Base-by-base conservation (phyloP, 2,113 vertebrate species). In the Equus przewalskii region DNA sequence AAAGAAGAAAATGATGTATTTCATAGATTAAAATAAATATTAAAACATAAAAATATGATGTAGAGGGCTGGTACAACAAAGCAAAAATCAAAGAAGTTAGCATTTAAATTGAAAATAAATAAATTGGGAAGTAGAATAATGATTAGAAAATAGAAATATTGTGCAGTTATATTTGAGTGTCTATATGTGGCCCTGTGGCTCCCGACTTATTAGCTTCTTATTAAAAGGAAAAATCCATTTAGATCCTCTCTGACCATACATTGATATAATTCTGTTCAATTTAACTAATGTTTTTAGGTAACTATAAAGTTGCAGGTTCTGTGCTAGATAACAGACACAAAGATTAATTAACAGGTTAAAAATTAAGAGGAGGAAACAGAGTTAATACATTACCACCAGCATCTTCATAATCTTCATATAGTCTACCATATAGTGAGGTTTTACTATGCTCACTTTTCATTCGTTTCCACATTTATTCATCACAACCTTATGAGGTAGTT, bases 101-200 rank as follows among this genome's bases (percentile, higher is more conserved):
- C 26, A 86, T 30, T 58, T 76, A 81, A 46, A 10, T 92, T 76
- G 28, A 86, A 96, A 96, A 87, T 70, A 73, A 87, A 94, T 56
- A 84, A 44, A 67, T 95, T 60, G 18, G 10, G 12, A 94, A 54
- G 10, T 93, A 1, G 58, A 89, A 75, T 89, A 79, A 87, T 79
- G n/a, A 75, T 91, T 89, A 95, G 24, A 81, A 82, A 83, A 73
- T 13, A 84, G 91, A 95, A 70, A 62, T 51, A 41, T 36, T 36
- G 21, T 1, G 65, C 56, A 10, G 6, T 70, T 70, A 62, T 54
- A 75, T 69, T 87, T 91, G 33, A 8, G 6, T 64, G 22, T 44
- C 65, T 93, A 13, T 26, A 81, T 58, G 3, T 84, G 69, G 26
- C 6, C 46, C 4, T 73, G 51, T 80, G 73, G 18, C 15, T 64